These are phyloP conservation scores for Aphrocallistes beatrix DNA, from an alignment of 37 sponge, comb jelly and placozoan genomes.

Conservation along the genomic window DNA sequence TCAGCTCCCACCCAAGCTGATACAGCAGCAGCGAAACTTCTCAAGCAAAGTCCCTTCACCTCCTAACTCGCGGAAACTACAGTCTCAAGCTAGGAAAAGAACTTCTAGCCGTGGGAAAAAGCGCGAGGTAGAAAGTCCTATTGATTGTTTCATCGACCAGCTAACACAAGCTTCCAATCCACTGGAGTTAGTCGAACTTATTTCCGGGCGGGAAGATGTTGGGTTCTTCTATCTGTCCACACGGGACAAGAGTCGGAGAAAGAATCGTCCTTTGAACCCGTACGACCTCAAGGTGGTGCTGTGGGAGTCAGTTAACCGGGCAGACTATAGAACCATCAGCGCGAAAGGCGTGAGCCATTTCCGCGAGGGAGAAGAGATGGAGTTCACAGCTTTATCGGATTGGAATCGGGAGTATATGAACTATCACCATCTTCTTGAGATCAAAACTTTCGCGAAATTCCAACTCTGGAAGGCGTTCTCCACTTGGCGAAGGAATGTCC, in stretches of 20 bases:
- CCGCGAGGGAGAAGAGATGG: constrained; percentile 54
- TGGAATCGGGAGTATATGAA: constrained; percentile 82
- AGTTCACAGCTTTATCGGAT: constrained; percentile 59
- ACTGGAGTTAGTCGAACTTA: constrained; percentile 61
- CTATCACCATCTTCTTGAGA: constrained; percentile 61
- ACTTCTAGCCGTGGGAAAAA: neutral
- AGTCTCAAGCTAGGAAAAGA: neutral
- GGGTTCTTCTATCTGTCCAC: constrained; percentile 89
- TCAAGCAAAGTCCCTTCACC: neutral
- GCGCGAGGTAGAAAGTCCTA: neutral
- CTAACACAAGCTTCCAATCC: constrained; percentile 30
- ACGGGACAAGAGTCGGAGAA: constrained; percentile 32
- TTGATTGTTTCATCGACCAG: neutral
- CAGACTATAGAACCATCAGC: constrained; percentile 79
- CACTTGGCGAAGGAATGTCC: constrained; percentile 80
- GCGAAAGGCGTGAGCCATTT: constrained; percentile 74
- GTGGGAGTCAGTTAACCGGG: constrained; percentile 56
- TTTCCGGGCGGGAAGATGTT: constrained; percentile 64
- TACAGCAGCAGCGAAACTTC: neutral
- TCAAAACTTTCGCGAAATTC: constrained; percentile 89
- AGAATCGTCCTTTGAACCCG: constrained; percentile 54
- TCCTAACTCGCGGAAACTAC: neutral
- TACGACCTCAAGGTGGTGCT: constrained; percentile 80
- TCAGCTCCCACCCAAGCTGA: neutral
- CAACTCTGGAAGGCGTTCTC: constrained; percentile 84